Base-by-base conservation (phyloP, 1,140 invertebrate species). In the Cydia splendana region DNA sequence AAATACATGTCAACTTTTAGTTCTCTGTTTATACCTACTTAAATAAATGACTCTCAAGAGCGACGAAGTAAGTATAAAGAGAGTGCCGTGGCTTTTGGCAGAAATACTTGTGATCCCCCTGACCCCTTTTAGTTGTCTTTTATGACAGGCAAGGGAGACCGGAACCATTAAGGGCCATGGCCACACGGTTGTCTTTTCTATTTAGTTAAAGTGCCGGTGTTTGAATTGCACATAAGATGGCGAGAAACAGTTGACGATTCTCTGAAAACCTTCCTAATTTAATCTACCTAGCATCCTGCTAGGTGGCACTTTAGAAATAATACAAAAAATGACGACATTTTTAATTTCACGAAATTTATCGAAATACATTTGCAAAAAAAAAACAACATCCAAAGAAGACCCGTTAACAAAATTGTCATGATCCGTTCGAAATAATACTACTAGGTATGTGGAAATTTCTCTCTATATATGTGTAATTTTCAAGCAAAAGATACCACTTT, bases 91-190 rank as follows among this genome's bases (percentile, higher is more conserved):
- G 53, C 57, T 62, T 24, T 62, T 24, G 10, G 4, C 45, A 48
- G 3, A 53, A n/a, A 7, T 53, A 53, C 10, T n/a, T 53, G 6
- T n/a, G n/a, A 18, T 18, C n/a, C 51, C 51, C 20, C 20, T 62
- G 57, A 62, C 57, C 57, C 57, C 20, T 62, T 62, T 62, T 62
- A 62, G 18, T 24, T 20, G 57, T 24, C 57, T 24, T 62, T 62
- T 62, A 62, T 20, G 57, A 24, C 20, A 62, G 20, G 18, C 57
- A 62, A 62, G 57, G 57, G 57, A 20, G 18, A 24, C 18, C 53
- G 20, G 12, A 62, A 62, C 57, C 57, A 62, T 62, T 62, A 62
- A 62, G 18, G 7, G 18, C 57, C 57, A 62, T 62, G 20, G 20
- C 20, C 57, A 24, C n/a, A 12, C 15, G 6, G 57, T 62, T 62